A percentile compares a stretch with the other conserved stretches of the same genome.
phyloP scores from a whole-genome alignment of 1,140 invertebrate species.

The Macrobrachium nipponense region DNA sequence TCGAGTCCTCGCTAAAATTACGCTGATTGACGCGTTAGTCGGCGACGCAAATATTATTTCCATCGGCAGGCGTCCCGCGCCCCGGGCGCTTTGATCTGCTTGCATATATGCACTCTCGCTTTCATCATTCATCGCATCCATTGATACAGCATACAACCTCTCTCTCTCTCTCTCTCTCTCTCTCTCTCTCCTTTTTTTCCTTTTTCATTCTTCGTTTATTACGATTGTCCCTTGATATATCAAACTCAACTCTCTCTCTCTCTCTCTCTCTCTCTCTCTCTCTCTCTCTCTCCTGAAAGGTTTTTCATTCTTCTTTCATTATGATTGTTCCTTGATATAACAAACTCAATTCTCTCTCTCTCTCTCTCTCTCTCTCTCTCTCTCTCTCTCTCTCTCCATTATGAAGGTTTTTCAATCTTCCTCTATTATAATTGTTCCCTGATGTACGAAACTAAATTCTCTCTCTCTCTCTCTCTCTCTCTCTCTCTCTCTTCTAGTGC shows the following conservation, averaged over 20 bases:
- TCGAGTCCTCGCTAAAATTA: too few relatives aligned
- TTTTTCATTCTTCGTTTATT: neutral
- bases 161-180: constrained; percentile 6
- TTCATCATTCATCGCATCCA: neutral
- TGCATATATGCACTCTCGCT: neutral
- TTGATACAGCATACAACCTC: neutral
- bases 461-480: constrained; percentile 29
- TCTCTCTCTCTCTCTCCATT: constrained; percentile 28
- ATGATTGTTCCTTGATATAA: too few relatives aligned
- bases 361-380: constrained; percentile 26
- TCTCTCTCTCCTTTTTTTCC: neutral
- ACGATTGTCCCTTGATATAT: too few relatives aligned
- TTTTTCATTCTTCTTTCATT: neutral
- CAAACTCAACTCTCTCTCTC: neutral
- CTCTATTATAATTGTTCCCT: too few relatives aligned
- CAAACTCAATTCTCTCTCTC: neutral
- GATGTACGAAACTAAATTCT: too few relatives aligned
- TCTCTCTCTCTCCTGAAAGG: neutral
- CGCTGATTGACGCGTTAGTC: too few relatives aligned
- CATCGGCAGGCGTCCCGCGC: too few relatives aligned
- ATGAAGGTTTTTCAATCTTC: too few relatives aligned
- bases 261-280: neutral
- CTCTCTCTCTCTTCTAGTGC: neutral
- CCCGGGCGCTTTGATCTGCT: neutral
- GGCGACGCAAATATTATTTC: too few relatives aligned